Conservation (phyloP, 1,140 invertebrate genomes). For the Temnothorax curvispinosus region DNA sequence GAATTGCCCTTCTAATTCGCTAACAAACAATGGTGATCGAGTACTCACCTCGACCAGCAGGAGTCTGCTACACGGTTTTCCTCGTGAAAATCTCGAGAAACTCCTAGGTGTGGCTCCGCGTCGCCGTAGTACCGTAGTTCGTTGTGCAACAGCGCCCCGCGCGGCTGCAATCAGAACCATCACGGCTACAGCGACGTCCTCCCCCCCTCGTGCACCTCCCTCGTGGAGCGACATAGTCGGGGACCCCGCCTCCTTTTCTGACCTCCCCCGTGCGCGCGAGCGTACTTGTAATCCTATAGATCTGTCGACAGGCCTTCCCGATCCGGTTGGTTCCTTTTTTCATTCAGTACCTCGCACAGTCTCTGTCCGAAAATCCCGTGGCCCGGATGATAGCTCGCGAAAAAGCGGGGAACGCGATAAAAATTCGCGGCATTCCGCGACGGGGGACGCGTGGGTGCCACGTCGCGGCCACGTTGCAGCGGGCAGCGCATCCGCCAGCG, state of each 20-base stretch:
- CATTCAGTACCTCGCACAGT: not conserved
- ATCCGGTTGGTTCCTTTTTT: conserved; percentile 22
- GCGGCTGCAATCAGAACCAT: conserved; percentile 30
- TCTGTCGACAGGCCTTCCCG: conserved; percentile 52
- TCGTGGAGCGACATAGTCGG: conserved; percentile 51
- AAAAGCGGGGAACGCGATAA: not conserved
- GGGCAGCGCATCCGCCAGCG: conserved; percentile 38
- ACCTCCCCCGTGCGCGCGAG: conserved; percentile 66
- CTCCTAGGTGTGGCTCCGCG: conserved; percentile 76
- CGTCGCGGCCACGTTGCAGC: conserved; percentile 53
- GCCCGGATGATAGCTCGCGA: not conserved
- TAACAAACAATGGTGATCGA: not conserved
- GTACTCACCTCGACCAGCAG: conserved; percentile 48
- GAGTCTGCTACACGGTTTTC: not conserved
- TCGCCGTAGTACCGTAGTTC: conserved; percentile 78
- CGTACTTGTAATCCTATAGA: conserved; percentile 62
- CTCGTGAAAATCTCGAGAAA: conserved; percentile 76
- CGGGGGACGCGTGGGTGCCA: conserved; percentile 34
- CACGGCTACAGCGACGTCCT: conserved; percentile 28
- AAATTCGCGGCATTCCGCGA: not conserved
- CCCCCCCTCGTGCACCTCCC: conserved; percentile 34
- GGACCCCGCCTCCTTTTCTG: conserved; percentile 76
- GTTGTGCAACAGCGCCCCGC: conserved; percentile 64
- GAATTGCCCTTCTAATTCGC: not conserved
- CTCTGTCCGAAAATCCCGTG: not conserved